phyloP scores from a whole-genome alignment of 2,113 vertebrate genomes.

The Todiramphus chloris region DNA sequence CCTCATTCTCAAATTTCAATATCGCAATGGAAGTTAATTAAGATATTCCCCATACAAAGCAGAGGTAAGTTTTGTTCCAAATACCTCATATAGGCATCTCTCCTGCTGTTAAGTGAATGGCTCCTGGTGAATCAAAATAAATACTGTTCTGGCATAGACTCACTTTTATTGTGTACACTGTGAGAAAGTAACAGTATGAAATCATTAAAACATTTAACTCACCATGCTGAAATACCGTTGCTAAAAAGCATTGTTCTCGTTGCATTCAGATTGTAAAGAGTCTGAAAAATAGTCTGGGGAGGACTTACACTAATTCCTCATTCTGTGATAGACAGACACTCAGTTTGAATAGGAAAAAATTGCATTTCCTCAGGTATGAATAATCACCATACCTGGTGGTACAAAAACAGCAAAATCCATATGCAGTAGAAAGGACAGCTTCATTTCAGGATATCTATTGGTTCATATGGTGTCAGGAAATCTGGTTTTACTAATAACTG shows the following conservation, averaged over 20 bases:
- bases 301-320: not conserved
- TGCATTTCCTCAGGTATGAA: not conserved
- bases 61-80: slow-evolving; percentile 55
- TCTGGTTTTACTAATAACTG: not conserved
- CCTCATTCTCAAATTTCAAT: slow-evolving; percentile 58
- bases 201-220: slow-evolving; percentile 42
- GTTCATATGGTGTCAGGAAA: not conserved
- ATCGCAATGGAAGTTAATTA: slow-evolving; percentile 64
- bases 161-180: slow-evolving; percentile 3
- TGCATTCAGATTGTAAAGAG: not conserved
- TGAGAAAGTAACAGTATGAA: slow-evolving; percentile 34
- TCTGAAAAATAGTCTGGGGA: not conserved
- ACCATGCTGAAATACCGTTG: not conserved
- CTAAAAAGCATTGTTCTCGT: not conserved
- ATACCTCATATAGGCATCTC: slow-evolving; percentile 15
- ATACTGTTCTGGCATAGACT: slow-evolving; percentile 31
- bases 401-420: not conserved
- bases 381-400: not conserved
- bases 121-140: slow-evolving; percentile 42
- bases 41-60: slow-evolving; percentile 38
- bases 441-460: not conserved
- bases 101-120: slow-evolving; percentile 39
- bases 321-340: not conserved
- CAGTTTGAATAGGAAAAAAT: not conserved
- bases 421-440: not conserved